phyloP scores from a whole-genome alignment of 2,113 vertebrate genomes.

The Symphodus melops region DNA sequence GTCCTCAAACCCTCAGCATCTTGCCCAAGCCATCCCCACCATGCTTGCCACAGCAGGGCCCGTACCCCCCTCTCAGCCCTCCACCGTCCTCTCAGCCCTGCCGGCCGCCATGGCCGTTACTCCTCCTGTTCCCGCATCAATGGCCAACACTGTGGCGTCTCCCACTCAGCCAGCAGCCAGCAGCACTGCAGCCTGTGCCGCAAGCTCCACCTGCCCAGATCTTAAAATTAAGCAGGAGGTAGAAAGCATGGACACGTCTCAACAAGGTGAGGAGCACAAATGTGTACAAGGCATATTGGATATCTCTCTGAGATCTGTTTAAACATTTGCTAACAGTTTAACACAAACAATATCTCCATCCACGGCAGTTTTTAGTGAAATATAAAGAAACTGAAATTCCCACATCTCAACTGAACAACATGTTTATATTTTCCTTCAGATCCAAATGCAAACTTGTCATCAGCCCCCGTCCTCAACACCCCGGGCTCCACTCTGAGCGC shows the following conservation, averaged over 20 bases:
- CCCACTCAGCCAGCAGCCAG: conserved; percentile 88
- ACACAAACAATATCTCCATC: too few species aligned
- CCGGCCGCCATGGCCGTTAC: conserved; percentile 87
- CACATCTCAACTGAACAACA: background rate
- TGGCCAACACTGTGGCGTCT: conserved; percentile 88
- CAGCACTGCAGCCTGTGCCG: conserved; percentile 85
- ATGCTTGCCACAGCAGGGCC: conserved; percentile 88
- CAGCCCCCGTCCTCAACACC: conserved; percentile 80
- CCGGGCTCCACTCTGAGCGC: conserved; percentile 85
- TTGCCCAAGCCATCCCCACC: conserved; percentile 89
- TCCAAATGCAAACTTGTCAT: conserved; percentile 55
- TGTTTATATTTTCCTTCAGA: conserved; percentile 47
- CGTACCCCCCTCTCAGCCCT: conserved; percentile 89
- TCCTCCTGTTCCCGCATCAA: conserved; percentile 84
- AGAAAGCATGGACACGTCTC: conserved; percentile 88
- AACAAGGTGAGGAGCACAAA: conserved; percentile 60
- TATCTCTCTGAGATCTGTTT: too few species aligned
- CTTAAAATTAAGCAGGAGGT: conserved; percentile 94
- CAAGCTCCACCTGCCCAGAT: conserved; percentile 88
- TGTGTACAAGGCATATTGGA: too few species aligned
- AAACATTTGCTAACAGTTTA: too few species aligned
- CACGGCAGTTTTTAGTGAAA: background rate
- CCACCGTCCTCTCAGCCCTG: conserved; percentile 86
- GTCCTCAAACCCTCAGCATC: conserved; percentile 87
- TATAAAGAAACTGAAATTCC: background rate